Conservation (phyloP, 2,888 invertebrate species). For the Andrena praecox region DNA sequence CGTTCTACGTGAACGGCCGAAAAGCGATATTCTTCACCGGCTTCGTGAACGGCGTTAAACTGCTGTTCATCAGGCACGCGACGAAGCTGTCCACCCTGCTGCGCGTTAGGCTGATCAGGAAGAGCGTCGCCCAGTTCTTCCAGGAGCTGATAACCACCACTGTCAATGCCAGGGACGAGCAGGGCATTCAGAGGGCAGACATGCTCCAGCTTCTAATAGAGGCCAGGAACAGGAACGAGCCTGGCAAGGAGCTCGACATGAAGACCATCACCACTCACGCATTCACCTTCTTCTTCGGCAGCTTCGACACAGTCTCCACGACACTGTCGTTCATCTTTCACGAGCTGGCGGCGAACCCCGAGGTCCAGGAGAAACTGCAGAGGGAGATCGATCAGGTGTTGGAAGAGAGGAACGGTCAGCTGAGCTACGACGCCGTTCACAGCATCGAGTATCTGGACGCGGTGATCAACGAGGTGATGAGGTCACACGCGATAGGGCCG, state of each 20-base stretch:
- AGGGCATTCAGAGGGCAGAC: slow-evolving; percentile 86
- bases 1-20: slow-evolving; percentile 85
- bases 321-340: slow-evolving; percentile 73
- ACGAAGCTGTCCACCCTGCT: slow-evolving; percentile 53
- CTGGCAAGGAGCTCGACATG: slow-evolving; percentile 51
- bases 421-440: slow-evolving; percentile 71
- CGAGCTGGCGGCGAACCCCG: slow-evolving; percentile 80
- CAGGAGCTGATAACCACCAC: slow-evolving; percentile 79
- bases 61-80: background rate
- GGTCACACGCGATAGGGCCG: slow-evolving; percentile 86
- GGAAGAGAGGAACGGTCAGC: slow-evolving; percentile 46
- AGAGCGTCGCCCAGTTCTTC: slow-evolving; percentile 60
- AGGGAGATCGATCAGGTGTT: slow-evolving; percentile 76
- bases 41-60: background rate
- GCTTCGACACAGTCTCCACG: slow-evolving; percentile 78
- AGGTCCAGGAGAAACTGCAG: slow-evolving; percentile 84
- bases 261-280: slow-evolving; percentile 86
- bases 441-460: slow-evolving; percentile 78
- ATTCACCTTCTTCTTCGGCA: slow-evolving; percentile 79
- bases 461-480: slow-evolving; percentile 84
- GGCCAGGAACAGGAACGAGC: slow-evolving; percentile 66
- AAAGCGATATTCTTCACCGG: slow-evolving; percentile 62
- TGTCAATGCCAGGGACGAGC: slow-evolving; percentile 85
- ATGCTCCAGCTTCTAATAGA: slow-evolving; percentile 88
- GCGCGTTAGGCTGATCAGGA: slow-evolving; percentile 55